Base-by-base conservation (phyloP, 2,888 invertebrate species). In the Clostera curtula region DNA sequence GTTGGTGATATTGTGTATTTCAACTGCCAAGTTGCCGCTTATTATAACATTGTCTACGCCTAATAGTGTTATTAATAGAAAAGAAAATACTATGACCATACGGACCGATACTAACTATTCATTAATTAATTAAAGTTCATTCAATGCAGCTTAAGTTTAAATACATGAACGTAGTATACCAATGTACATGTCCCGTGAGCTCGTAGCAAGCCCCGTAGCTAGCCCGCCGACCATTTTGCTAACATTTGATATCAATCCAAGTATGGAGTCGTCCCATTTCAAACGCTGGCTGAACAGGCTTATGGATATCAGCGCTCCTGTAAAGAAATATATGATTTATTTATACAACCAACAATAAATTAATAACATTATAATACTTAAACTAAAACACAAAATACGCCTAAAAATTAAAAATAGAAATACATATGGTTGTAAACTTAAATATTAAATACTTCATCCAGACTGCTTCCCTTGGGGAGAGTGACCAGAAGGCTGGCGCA, bases 231-330 rank as follows among this genome's bases (percentile, higher is more conserved):
- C 34, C 1, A 80, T 35, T 36, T 80, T 80, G 33, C 80, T 80
- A n/a, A 45, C 31, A 22, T 49, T 68, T 0, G 80, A 80, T 22
- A 80, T 69, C 0, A 82, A 27, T 1, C 77, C 80, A 6, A 82
- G 41, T 1, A 70, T 52, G 0, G 80, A 69, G 23, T 80, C 80
- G 18, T 73, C 56, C 75, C 77, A 80, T 43, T 71, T 64, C 19
- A 71, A 40, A 4, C 55, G 57, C 7, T 73, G 63, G 20, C 80
- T 82, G 39, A 82, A 79, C 5, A 76, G 11, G 29, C 73, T 76
- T 34, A 82, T 73, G 19, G 79, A 79, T 23, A 80, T 65, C 14
- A 80, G 20, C 1, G 76, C 76, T 33, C 79, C 80, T 82, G 44
- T 12, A n/a, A n/a, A n/a, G n/a, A n/a, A 63, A 52, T 19, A 6